Base-by-base conservation (phyloP, 1,140 invertebrate genomes). In the Oedothorax gibbosus region DNA sequence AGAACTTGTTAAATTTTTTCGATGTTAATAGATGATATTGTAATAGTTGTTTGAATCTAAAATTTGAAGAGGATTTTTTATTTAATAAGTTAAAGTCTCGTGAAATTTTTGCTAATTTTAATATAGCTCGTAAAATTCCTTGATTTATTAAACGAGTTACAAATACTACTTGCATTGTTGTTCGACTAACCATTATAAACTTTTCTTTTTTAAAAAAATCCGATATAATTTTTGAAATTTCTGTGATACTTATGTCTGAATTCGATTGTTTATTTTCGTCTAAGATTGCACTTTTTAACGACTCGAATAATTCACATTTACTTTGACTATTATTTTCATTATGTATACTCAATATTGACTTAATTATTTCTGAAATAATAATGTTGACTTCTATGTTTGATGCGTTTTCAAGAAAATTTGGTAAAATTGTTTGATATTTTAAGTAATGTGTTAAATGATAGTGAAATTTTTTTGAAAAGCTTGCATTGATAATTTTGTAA, bases 11-110 rank as follows among this genome's bases (percentile, higher is more conserved):
- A 20, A 81, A 81, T 18, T 60, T 18, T 18, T 60, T 71, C 15
- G 78, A 71, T 10, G 78, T 57, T 53, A 60, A 20, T 60, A 81
- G 60, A 81, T 81, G 69, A 54, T 71, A 20, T 50, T 71, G 14
- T 7, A 81, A 66, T 51, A 15, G 60, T 71, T 81, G 35, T 62
- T 60, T 68, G 18, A 81, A 81, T 21, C 35, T 12, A 10, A 14
- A 12, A 60, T 50, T 35, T 71, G 9, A 15, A 35, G 64, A 20
- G 49, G 15, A 11, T 20, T 64, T 50, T 20, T 8, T 21, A 9
- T 51, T 14, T 7, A 14, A 8, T 60, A 35, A 20, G 50, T 12
- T 21, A 15, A 21, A 15, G 8, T 57, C 35, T 14, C 51, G 14
- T 49, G 49, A 53, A 35, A 77, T n/a, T 4, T 6, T 56, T 49